Evolutionary conservation across 2,797 vertebrate species (phyloP).

Genomic region (Esox masquinongy): DNA sequence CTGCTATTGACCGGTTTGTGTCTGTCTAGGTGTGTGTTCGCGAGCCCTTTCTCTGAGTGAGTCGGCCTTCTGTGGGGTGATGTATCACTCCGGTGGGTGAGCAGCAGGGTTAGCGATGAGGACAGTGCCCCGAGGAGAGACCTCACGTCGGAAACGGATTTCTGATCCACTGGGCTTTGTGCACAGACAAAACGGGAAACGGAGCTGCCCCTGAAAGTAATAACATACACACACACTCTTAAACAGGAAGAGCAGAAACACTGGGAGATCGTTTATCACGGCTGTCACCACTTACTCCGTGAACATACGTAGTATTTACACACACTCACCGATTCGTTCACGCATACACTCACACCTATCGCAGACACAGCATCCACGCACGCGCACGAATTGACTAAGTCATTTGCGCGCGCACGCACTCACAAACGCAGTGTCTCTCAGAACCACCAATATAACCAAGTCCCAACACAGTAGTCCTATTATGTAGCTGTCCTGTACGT

Average conservation of each 20-base stretch:
- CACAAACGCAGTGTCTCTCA: background rate
- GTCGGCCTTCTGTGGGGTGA: background rate
- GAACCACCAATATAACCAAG: background rate
- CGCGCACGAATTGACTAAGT: background rate
- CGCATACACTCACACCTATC: too few species aligned
- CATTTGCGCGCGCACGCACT: background rate
- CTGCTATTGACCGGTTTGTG: background rate
- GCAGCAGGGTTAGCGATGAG: background rate
- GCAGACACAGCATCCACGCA: background rate
- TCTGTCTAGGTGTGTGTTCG: background rate
- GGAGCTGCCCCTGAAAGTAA: background rate
- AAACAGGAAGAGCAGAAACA: background rate
- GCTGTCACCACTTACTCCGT: background rate
- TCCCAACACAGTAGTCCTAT: constrained; percentile 20
- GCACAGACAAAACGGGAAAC: background rate
- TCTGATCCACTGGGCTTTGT: background rate
- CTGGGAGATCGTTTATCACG: background rate
- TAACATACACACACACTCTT: background rate
- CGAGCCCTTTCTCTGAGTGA: background rate
- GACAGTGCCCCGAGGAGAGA: background rate
- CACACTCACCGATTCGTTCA: too few species aligned
- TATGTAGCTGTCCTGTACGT: constrained; percentile 43
- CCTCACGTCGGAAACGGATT: background rate
- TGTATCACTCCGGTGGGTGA: background rate
- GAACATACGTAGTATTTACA: background rate